A percentile compares a stretch with the other conserved stretches of the same genome.
Conservation (phyloP, 2,888 invertebrate genomes). For the Hedychridium roseum region DNA sequence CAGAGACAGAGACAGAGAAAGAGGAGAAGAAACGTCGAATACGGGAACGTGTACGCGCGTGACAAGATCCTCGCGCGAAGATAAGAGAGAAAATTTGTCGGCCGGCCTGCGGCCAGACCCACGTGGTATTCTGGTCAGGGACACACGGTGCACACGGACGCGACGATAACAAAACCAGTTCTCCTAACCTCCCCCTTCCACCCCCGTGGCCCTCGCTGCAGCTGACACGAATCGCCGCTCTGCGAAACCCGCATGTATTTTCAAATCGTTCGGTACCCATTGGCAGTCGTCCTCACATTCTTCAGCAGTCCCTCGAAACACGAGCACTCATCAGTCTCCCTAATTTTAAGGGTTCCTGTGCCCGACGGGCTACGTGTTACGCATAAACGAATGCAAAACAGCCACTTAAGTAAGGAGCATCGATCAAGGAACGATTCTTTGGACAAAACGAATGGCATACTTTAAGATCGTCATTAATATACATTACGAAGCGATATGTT, state of each 20-base stretch:
- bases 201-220: conserved; percentile 4
- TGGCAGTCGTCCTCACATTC: conserved; percentile 19
- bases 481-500: too few species aligned
- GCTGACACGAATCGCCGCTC: not conserved
- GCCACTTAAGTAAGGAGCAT: too few species aligned
- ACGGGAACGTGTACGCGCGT: conserved; percentile 30
- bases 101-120: conserved; percentile 31
- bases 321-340: too few species aligned
- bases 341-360: too few species aligned
- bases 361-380: too few species aligned
- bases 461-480: too few species aligned
- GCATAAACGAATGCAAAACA: too few species aligned
- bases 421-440: too few species aligned
- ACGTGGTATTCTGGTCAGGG: conserved; percentile 45
- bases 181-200: conserved; percentile 27
- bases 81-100: conserved; percentile 50
- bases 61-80: conserved; percentile 46
- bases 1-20: not conserved
- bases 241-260: conserved; percentile 5
- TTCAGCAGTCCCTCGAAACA: conserved; percentile 2
- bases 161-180: conserved; percentile 49
- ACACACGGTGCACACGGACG: conserved; percentile 31
- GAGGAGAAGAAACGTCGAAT: conserved; percentile 12
- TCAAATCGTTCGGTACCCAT: conserved; percentile 14
- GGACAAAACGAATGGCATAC: too few species aligned